phyloP scores from a whole-genome alignment of 2,113 vertebrate genomes.

The Desmodus rotundus region DNA sequence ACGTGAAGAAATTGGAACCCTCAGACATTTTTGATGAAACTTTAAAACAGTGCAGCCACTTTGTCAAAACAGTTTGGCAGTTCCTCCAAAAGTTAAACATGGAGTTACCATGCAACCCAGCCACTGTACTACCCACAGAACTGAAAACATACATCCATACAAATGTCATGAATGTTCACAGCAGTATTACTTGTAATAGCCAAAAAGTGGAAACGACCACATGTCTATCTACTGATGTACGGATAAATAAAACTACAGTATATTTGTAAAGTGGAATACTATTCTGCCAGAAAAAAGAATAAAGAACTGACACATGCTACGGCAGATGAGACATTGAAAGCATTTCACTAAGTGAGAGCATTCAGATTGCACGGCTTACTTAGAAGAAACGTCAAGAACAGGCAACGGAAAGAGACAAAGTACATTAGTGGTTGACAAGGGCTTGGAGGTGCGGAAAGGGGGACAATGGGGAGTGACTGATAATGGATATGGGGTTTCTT shows the following conservation, averaged over 20 bases:
- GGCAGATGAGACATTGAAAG: neutral
- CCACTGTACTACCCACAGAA: neutral
- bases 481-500: neutral
- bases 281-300: neutral
- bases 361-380: neutral
- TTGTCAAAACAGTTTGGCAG: no score
- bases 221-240: neutral
- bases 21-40: neutral
- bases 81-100: neutral
- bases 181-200: neutral
- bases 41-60: neutral
- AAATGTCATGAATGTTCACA: neutral
- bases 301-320: neutral
- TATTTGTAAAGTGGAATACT: neutral
- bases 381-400: no score
- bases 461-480: neutral
- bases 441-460: neutral
- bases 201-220: neutral
- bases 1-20: neutral
- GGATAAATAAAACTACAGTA: neutral
- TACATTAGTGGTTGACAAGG: no score
- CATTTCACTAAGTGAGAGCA: neutral
- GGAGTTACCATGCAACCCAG: neutral
- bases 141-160: neutral
- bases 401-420: no score